Percentiles rank a stretch among this genome's conserved stretches.
Conservation (phyloP, 2,797 vertebrate species). For the Notolabrus celidotus region DNA sequence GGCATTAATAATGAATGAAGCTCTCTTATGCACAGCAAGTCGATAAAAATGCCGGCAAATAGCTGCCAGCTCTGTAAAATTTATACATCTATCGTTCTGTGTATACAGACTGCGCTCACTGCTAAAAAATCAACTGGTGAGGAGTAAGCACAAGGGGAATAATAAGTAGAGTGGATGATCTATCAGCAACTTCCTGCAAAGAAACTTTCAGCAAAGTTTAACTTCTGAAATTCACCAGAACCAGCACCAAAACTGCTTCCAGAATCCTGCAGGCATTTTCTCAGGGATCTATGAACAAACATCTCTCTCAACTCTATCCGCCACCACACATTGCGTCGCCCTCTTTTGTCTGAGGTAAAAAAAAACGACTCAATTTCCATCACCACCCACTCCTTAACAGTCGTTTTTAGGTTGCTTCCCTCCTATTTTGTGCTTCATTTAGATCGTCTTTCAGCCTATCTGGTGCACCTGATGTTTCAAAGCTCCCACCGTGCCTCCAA, state of each 20-base stretch:
- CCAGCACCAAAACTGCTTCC: not conserved
- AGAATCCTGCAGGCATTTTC: conserved; percentile 7
- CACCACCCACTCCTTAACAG: conserved; percentile 4
- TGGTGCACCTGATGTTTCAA: conserved; percentile 34
- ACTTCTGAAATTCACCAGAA: conserved; percentile 4
- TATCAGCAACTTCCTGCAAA: not conserved
- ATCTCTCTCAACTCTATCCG: not conserved
- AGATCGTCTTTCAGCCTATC: conserved; percentile 17
- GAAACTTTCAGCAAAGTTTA: not conserved
- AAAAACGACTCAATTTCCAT: conserved; percentile 12
- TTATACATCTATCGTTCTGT: not conserved
- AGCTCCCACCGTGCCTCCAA: conserved; percentile 24
- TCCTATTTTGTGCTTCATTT: conserved; percentile 25
- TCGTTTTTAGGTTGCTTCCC: not conserved
- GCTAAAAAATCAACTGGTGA: not conserved
- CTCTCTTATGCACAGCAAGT: not conserved
- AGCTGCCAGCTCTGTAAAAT: not conserved
- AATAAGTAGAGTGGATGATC: not conserved
- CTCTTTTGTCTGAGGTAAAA: not conserved
- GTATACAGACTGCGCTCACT: not conserved
- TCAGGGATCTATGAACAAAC: not conserved
- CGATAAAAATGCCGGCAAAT: not conserved
- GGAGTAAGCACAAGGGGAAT: not conserved
- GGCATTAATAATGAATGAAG: not conserved
- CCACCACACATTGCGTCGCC: not conserved